Base-by-base conservation (phyloP, 2,797 vertebrate species). In the Garrulus glandarius region DNA sequence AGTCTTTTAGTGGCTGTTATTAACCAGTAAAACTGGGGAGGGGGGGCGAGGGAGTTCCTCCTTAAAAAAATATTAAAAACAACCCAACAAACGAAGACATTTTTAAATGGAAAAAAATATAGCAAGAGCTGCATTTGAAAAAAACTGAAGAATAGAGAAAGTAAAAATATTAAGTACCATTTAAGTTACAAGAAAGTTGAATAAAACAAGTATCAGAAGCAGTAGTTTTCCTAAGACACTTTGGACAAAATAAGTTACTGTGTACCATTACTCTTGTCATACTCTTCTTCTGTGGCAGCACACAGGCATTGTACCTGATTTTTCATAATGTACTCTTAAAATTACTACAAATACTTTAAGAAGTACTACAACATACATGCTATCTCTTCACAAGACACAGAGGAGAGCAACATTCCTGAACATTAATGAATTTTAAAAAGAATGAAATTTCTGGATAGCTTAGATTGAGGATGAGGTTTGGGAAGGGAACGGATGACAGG, bases 41-140 rank as follows among this genome's bases (percentile, higher is more conserved):
- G 2, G 1, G 11, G 4, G 5, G 2, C 3, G 9, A 9, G 39
- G 41, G 41, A 17, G 4, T 1, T 11, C 22, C 11, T 50, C 16
- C 11, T 59, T 11, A 29, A 52, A 49, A 21, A 16, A 9, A 13
- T 3, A n/a, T 19, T 3, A 9, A 39, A 37, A 41, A 6, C 1
- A 41, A 6, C 6, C 8, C 36, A 55, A 69, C 12, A 43, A 70
- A 53, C 7, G 27, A 59, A 15, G 15, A 26, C 1, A 32, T 49
- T 86, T 77, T 76, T 7, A 77, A 67, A 52, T 21, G 30, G 3
- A 43, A 67, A 52, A 68, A 4, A 79, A 60, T 20, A 64, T 1
- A 57, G 19, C n/a, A 87, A 39, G 19, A 68, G 9, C 44, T 85
- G 24, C 11, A 49, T 56, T 50, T 46, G 24, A 49, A n/a, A 67